Percentiles rank a stretch among this genome's conserved stretches.
Evolutionary conservation across 1,140 invertebrate genomes (phyloP).

Genomic region (Batillaria attramentaria): DNA sequence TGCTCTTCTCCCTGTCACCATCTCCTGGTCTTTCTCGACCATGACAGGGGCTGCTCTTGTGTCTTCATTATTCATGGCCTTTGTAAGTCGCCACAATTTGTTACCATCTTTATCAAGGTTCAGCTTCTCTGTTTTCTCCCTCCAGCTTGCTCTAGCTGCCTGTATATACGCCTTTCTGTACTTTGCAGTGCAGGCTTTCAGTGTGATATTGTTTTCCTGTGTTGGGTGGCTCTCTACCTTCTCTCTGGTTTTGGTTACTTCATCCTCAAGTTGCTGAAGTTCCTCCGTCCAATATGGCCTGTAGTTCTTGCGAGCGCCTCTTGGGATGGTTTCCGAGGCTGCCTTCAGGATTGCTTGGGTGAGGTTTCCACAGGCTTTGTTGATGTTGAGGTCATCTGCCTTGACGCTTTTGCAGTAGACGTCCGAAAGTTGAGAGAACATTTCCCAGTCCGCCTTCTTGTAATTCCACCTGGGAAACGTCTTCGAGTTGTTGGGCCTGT

Average conservation of each 20-base stretch:
- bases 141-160: conserved; percentile 21
- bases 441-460: no score
- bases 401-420: background rate
- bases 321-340: conserved; percentile 27
- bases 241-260: conserved; percentile 29
- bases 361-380: conserved; percentile 13
- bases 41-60: conserved; percentile 1
- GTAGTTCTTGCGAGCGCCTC: conserved; percentile 30
- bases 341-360: conserved; percentile 27
- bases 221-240: no score
- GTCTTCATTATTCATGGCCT: conserved; percentile 1
- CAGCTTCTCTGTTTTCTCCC: conserved; percentile 5
- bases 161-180: conserved; percentile 24
- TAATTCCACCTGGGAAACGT: conserved; percentile 20
- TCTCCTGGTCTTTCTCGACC: background rate
- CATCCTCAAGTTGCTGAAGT: conserved; percentile 23
- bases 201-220: no score
- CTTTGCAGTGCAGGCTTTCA: conserved; percentile 16
- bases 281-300: conserved; percentile 38
- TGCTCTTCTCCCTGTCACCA: background rate
- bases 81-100: conserved; percentile 2
- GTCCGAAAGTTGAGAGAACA: background rate
- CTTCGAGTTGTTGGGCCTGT: no score
- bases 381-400: conserved; percentile 12
- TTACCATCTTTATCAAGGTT: conserved; percentile 24